Evolutionary conservation across 2,113 vertebrate genomes (phyloP), one percentile per base, ranked within the genome.

Genomic region (Elephas maximus): DNA sequence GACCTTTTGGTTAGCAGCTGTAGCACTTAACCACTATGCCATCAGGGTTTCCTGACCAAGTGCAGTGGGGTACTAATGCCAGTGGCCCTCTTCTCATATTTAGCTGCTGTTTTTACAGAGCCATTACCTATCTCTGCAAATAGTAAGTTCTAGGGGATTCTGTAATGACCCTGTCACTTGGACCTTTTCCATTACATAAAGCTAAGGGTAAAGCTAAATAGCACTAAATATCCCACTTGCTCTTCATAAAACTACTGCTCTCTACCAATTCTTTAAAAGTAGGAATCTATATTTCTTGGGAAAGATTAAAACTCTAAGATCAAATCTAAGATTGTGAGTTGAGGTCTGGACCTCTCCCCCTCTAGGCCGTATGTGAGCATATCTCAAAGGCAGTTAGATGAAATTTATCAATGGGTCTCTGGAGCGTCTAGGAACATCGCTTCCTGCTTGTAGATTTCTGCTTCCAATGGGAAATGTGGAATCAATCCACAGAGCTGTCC

Each of bases 171-270:
- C 7, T 53, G 8, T 53, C 53, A 73, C 28, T 74, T 63, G 45
- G 20, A 62, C n/a, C 53, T 85, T 73, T 44, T 41, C 51, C 79
- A 84, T 28, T 37, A 85, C 4, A 62, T 53, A 93, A 78, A 90
- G n/a, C 10, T 79, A 90, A 79, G 79, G 3, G 51, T 53, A 93
- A 78, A 90, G n/a, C 10, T 79, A 90, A 79, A 96, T 53, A 84
- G 26, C 51, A 90, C 51, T 21, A 85, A 44, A 65, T 85, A 53
- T 73, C 5, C n/a, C 5, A 81, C 11, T 76, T 74, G n/a, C 5
- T 26, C 51, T 87, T n/a, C 82, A 95, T 21, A 15, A 92, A 88
- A 88, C 18, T 48, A 95, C 28, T 48, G 30, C 77, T 87, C 65
- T 69, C 41, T 21, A 90, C 6, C 15, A 41, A 48, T 2, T 78